Percentiles rank a stretch among this genome's conserved stretches.
Evolutionary conservation across 2,888 invertebrate genomes (phyloP).

Genomic region (Tineola bisselliella): DNA sequence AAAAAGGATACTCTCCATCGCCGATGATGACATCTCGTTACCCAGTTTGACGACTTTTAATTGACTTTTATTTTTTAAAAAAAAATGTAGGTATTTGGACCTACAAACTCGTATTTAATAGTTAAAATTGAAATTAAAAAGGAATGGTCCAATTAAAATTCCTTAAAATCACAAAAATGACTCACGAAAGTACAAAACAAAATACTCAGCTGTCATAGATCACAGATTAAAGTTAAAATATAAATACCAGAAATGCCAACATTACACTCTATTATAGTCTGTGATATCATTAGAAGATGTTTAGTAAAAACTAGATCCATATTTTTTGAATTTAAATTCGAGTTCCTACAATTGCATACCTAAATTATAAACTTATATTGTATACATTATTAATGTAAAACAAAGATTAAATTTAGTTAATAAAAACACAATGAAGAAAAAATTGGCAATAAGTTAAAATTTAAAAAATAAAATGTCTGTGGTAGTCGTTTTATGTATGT

Average conservation of each 20-base stretch:
- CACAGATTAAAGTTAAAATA: neutral
- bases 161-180: neutral
- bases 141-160: too few species aligned
- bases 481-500: conserved; percentile 4
- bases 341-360: too few species aligned
- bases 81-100: conserved; percentile 17
- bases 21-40: conserved; percentile 87
- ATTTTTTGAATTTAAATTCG: too few species aligned
- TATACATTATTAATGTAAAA: too few species aligned
- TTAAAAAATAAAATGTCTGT: too few species aligned
- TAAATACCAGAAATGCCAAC: neutral
- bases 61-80: conserved; percentile 26
- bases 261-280: neutral
- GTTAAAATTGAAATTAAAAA: too few species aligned
- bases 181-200: neutral
- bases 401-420: too few species aligned
- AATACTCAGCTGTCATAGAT: neutral
- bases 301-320: too few species aligned
- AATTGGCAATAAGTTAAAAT: too few species aligned
- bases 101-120: neutral
- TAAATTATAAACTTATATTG: too few species aligned
- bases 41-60: conserved; percentile 73
- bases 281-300: too few species aligned
- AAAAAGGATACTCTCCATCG: conserved; percentile 92
- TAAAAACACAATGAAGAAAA: too few species aligned